Evolutionary conservation across 1,140 invertebrate species (phyloP).

Genomic region (Aricia agestis): DNA sequence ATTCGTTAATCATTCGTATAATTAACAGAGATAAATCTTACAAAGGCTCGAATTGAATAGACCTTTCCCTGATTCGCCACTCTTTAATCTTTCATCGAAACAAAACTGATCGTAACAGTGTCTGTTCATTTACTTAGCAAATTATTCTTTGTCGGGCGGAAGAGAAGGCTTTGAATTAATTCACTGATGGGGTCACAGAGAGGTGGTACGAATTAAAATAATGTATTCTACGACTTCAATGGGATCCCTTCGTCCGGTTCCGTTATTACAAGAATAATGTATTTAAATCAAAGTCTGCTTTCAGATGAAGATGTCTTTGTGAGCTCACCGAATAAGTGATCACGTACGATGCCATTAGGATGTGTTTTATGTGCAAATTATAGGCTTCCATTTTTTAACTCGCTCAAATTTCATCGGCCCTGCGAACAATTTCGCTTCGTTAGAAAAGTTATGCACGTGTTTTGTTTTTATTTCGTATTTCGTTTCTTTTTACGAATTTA

Average conservation of each 20-base stretch:
- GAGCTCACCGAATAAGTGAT: constrained; percentile 65
- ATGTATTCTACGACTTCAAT: constrained; percentile 74
- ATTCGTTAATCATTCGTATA: constrained; percentile 67
- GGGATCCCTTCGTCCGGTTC: constrained; percentile 66
- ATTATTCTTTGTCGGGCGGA: constrained; percentile 75
- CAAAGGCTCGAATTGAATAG: constrained; percentile 61
- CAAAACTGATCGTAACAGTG: constrained; percentile 69
- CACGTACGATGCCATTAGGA: constrained; percentile 72
- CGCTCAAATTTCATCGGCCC: constrained; percentile 46
- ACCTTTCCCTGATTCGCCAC: constrained; percentile 64
- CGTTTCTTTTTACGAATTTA: background rate
- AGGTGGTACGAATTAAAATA: constrained; percentile 74
- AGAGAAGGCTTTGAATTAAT: constrained; percentile 74
- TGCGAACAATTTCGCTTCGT: constrained; percentile 62
- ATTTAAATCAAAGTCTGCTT: constrained; percentile 74
- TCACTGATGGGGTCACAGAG: constrained; percentile 71
- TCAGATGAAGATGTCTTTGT: constrained; percentile 72
- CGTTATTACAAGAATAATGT: constrained; percentile 75
- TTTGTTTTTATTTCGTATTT: constrained; percentile 6
- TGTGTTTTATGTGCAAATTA: constrained; percentile 76
- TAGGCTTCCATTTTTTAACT: constrained; percentile 70
- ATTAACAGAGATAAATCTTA: constrained; percentile 68
- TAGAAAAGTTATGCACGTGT: constrained; percentile 47
- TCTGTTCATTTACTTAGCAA: constrained; percentile 74
- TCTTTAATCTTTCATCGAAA: constrained; percentile 73